Evolutionary conservation across 2,113 vertebrate genomes (phyloP), one percentile per base, ranked within the genome.

Genomic region (Psammodynastes pulverulentus): DNA sequence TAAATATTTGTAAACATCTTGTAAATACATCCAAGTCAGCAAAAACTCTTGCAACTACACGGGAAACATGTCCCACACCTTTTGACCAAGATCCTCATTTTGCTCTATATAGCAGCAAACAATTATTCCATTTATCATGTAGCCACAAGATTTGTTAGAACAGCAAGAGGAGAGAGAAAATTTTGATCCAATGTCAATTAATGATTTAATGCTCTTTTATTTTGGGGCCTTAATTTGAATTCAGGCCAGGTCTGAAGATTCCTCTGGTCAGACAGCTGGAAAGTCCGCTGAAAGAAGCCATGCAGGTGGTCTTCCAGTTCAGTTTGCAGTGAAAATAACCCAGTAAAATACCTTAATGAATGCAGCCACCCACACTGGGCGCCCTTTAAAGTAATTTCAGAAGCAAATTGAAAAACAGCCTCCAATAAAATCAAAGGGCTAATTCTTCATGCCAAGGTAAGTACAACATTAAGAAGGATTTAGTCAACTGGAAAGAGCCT

Each of bases 241-340:
- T 95, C 97, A 97, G 96, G 95, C 95, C 95, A 97, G 96, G 95
- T 96, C 95, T 96, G 95, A 6, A 6, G 93, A 94, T 95, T 96
- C 96, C 84, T 97, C 97, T 97, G 98, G 97, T 97, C 97, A 98
- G 98, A 97, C 95, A 54, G 96, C 51, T 97, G 97, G 97, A 98
- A 98, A 98, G 97, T 97, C 97, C 96, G 95, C 93, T 92, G 88
- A 94, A 92, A 72, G 94, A 95, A 97, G 95, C 96, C 93, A 87
- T 95, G 97, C 96, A 97, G 97, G 97, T 98, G 97, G 98, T 98
- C 97, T 97, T 95, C 89, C 87, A 0, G 91, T 95, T 95, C 94
- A 51, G 85, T n/a, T 88, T 93, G 93, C 92, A 95, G 94, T 94
- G 85, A 93, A 95, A 96, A 96, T 94, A 84, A 3, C 96, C 95